A percentile compares a stretch with the other conserved stretches of the same genome.
Evolutionary conservation across 2,888 invertebrate species (phyloP).

Genomic region (Balanococcus diminutus): DNA sequence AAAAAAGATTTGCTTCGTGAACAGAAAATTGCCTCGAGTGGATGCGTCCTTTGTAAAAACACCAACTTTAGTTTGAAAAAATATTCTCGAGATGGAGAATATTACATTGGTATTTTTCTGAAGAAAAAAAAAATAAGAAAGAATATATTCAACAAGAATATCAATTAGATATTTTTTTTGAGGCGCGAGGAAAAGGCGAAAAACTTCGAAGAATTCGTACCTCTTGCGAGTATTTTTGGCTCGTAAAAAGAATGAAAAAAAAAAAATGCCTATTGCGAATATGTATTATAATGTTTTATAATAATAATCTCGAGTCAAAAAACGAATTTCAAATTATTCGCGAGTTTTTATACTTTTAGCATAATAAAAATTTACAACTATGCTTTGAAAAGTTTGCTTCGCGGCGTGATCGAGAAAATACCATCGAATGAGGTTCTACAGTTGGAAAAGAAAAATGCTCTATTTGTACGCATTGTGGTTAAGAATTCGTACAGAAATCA

Average conservation of each 20-base stretch:
- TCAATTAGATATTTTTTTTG: constrained; percentile 3
- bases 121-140: not conserved
- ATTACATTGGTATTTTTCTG: not conserved
- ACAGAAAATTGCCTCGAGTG: constrained; percentile 7
- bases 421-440: not conserved
- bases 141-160: constrained; percentile 3
- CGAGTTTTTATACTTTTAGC: not conserved
- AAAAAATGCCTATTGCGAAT: not conserved
- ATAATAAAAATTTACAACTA: not conserved
- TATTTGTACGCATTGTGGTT: not conserved
- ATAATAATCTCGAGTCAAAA: not conserved
- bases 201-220: not conserved
- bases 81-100: constrained; percentile 1
- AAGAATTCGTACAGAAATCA: not conserved
- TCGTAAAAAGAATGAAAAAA: not conserved
- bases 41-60: not conserved
- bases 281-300: not conserved
- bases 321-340: constrained; percentile 1
- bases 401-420: not conserved
- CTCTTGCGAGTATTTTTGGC: not conserved
- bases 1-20: not conserved
- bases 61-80: not conserved
- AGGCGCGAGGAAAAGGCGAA: not conserved
- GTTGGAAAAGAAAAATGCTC: not conserved
- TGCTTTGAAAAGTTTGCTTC: not conserved